Percentiles rank a stretch among this genome's conserved stretches.
Evolutionary conservation across 2,113 vertebrate genomes (phyloP).

Genomic region (Equus przewalskii): DNA sequence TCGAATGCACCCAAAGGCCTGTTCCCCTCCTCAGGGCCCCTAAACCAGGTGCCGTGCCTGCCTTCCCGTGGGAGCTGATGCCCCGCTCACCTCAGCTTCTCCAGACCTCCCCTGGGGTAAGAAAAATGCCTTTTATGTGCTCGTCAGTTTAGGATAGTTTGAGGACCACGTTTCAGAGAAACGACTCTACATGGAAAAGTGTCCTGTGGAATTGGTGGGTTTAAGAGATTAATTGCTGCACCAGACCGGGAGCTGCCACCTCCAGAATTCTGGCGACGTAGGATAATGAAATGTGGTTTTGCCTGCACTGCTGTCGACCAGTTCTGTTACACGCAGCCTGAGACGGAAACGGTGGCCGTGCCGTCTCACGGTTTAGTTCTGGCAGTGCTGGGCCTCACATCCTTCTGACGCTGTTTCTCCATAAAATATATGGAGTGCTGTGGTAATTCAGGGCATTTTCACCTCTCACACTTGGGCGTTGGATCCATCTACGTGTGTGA

Average conservation of each 20-base stretch:
- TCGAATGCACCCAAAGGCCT: neutral
- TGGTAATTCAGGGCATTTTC: too few species aligned
- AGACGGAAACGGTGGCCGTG: too few species aligned
- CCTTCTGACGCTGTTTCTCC: neutral
- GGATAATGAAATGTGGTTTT: neutral
- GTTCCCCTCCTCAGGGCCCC: too few species aligned
- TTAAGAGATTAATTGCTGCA: neutral
- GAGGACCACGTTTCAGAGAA: neutral
- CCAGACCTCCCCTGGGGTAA: neutral
- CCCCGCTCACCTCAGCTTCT: neutral
- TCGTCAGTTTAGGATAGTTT: neutral
- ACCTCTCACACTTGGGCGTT: neutral
- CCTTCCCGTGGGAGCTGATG: neutral
- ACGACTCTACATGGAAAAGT: neutral
- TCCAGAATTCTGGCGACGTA: neutral
- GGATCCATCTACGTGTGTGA: neutral
- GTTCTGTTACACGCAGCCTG: neutral
- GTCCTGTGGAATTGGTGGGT: accelerated
- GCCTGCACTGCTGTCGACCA: neutral
- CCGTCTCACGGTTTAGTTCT: neutral
- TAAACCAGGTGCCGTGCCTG: too few species aligned
- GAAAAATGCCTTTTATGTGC: neutral
- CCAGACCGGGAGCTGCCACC: neutral
- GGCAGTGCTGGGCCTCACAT: neutral
- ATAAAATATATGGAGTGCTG: neutral